Evolutionary conservation across 2,797 vertebrate species (phyloP).

Genomic region (Prunella strophiata): DNA sequence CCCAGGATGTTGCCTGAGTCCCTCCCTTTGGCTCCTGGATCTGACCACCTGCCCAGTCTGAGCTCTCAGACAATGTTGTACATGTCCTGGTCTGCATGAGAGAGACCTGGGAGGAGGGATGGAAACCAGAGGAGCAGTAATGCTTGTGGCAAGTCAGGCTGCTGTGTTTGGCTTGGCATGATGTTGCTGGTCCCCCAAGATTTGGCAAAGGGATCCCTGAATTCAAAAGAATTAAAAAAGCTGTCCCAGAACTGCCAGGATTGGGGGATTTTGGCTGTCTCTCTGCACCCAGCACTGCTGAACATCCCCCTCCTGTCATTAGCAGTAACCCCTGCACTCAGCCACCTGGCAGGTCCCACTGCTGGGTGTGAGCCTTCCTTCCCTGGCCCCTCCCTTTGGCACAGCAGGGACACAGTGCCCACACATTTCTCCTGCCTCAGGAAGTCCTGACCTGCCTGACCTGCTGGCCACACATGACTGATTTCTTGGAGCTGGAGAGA

Average conservation of each 20-base stretch:
- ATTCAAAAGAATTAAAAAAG: neutral
- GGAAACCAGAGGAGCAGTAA: neutral
- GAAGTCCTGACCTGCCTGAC: neutral
- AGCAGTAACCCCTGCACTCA: neutral
- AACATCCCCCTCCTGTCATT: fast-evolving
- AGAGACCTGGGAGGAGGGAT: neutral
- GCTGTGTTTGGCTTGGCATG: neutral
- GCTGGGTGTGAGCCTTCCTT: neutral
- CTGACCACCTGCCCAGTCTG: neutral
- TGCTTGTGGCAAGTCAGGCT: neutral
- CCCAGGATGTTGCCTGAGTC: neutral
- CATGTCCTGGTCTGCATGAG: neutral
- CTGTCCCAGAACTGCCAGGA: neutral
- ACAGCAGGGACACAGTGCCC: fast-evolving
- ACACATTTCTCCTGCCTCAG: fast-evolving
- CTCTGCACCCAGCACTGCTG: neutral
- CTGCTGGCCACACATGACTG: neutral
- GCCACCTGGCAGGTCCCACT: neutral
- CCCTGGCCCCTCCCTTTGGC: neutral
- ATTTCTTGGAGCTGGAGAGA: neutral
- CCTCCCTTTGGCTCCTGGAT: neutral
- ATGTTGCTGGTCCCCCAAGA: neutral
- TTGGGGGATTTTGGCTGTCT: neutral
- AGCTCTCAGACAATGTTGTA: neutral
- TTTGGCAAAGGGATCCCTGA: neutral